Percentiles rank a stretch among this genome's conserved stretches.
phyloP scores from a whole-genome alignment of 2,797 vertebrate genomes.

The Phyllotis vaccarum region DNA sequence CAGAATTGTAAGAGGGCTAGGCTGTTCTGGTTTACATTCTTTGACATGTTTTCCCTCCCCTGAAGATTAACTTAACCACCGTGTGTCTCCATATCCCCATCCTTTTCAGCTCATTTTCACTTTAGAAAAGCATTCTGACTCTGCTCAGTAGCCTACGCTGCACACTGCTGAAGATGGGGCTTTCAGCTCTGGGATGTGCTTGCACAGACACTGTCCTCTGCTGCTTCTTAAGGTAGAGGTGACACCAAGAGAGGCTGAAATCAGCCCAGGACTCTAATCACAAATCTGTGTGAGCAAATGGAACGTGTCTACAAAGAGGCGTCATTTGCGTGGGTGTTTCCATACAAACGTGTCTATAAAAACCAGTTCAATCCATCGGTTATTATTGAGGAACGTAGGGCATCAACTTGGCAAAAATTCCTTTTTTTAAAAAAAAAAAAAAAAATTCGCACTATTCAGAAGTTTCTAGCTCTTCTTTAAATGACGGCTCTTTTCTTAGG shows the following conservation, averaged over 20 bases:
- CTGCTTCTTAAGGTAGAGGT: slow-evolving; percentile 14
- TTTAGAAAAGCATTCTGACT: slow-evolving; percentile 69
- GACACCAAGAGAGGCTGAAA: slow-evolving; percentile 38
- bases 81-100: slow-evolving; percentile 65
- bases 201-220: background rate
- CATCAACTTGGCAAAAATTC: background rate
- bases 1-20: slow-evolving; percentile 70
- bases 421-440: too few species aligned
- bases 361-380: background rate
- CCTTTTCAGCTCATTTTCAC: slow-evolving; percentile 78
- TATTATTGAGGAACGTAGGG: background rate
- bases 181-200: background rate
- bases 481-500: background rate
- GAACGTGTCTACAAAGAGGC: background rate
- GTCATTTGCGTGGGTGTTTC: background rate
- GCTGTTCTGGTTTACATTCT: slow-evolving; percentile 78
- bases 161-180: background rate
- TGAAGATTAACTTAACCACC: slow-evolving; percentile 81
- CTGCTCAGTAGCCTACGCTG: slow-evolving; percentile 40
- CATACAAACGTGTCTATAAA: background rate
- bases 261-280: background rate
- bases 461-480: background rate
- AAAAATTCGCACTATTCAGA: background rate
- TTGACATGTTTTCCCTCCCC: slow-evolving; percentile 79
- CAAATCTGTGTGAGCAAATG: background rate